Percentiles rank a stretch among this genome's conserved stretches.
Evolutionary conservation across 2,113 vertebrate genomes (phyloP).

Genomic region (Dryoscopus gambensis): DNA sequence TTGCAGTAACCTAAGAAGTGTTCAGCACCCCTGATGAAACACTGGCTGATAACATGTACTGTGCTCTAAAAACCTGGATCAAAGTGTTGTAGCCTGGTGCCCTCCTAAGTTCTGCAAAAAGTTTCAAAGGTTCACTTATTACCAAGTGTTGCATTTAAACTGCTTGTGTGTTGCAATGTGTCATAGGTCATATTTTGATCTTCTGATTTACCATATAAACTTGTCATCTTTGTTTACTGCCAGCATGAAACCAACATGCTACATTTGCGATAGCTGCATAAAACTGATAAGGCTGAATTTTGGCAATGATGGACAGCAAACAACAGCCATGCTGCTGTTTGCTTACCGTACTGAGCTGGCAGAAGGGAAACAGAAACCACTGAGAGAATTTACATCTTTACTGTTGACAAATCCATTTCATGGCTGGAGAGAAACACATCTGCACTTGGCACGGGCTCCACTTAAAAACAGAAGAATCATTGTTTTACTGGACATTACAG

Average conservation of each 20-base stretch:
- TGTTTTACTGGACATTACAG: constrained; percentile 48
- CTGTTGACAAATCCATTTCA: constrained; percentile 46
- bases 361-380: background rate
- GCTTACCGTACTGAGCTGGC: background rate
- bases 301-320: background rate
- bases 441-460: constrained; percentile 27
- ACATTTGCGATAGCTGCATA: background rate
- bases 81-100: background rate
- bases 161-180: background rate
- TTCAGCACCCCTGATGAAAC: background rate
- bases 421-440: constrained; percentile 45
- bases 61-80: background rate
- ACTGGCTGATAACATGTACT: background rate
- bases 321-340: background rate
- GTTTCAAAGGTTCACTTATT: background rate
- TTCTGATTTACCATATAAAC: background rate
- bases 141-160: background rate
- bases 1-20: background rate
- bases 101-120: background rate
- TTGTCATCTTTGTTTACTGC: background rate
- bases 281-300: background rate
- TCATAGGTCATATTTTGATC: background rate
- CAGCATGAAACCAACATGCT: background rate
- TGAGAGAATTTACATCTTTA: background rate
- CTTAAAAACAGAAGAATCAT: constrained; percentile 44